Conservation (phyloP, 2,113 vertebrate genomes). For the Ochotona princeps region DNA sequence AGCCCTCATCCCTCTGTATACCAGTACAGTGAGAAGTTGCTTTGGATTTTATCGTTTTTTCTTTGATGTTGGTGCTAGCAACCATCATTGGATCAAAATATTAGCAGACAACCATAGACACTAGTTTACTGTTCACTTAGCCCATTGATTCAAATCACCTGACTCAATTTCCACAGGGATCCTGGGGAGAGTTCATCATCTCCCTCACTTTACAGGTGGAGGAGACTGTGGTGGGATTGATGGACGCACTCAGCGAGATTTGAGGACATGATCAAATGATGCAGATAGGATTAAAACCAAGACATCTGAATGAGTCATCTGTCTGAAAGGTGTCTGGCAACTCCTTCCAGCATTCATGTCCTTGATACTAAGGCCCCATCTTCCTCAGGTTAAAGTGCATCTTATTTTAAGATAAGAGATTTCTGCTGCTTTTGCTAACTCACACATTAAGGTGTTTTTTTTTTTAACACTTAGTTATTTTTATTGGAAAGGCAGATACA, state of each 20-base stretch:
- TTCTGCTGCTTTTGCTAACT: not conserved
- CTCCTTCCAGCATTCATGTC: not conserved
- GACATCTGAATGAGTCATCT: not conserved
- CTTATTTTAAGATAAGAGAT: not conserved
- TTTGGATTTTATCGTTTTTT: not conserved
- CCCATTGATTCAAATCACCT: not conserved
- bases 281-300: not conserved
- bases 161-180: not conserved
- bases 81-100: not conserved
- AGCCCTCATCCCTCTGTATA: not conserved
- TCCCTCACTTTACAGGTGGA: not conserved
- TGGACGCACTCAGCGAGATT: not conserved
- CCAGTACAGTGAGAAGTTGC: not conserved
- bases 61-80: not conserved
- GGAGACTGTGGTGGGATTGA: not conserved
- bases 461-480: too few species aligned
- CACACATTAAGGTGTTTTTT: too few species aligned
- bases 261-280: not conserved
- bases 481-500: too few species aligned
- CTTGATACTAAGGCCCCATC: not conserved
- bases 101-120: not conserved
- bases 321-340: not conserved
- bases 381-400: not conserved
- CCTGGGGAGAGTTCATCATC: not conserved
- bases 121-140: not conserved